Evolutionary conservation across 1,140 invertebrate species (phyloP).

Genomic region (Macrosteles quadrilineatus): DNA sequence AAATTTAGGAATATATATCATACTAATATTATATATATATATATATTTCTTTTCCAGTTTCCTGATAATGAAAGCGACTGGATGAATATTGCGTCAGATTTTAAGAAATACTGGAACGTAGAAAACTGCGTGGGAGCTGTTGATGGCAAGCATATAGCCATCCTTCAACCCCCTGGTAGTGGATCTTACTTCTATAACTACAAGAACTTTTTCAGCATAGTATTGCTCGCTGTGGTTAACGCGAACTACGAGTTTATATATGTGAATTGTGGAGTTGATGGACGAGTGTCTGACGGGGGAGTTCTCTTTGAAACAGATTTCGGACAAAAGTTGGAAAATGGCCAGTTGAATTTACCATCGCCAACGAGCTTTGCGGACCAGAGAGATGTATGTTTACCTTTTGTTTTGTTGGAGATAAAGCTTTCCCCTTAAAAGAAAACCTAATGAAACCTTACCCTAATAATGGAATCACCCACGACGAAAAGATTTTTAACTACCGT

Average conservation of each 20-base stretch:
- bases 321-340: conserved; percentile 37
- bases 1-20: no score
- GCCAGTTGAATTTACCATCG: conserved; percentile 35
- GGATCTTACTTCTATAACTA: conserved; percentile 53
- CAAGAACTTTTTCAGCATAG: conserved; percentile 46
- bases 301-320: conserved; percentile 45
- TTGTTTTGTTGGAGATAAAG: conserved; percentile 50
- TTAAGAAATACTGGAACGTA: conserved; percentile 37
- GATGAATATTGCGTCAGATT: conserved; percentile 17
- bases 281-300: conserved; percentile 47
- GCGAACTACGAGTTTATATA: conserved; percentile 38
- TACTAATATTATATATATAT: background rate
- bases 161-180: conserved; percentile 19
- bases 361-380: background rate
- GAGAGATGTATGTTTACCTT: conserved; percentile 29
- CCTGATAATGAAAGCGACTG: conserved; percentile 20
- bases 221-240: conserved; percentile 38
- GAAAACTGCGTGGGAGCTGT: conserved; percentile 45
- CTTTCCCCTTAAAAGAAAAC: conserved; percentile 46
- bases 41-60: conserved; percentile 23
- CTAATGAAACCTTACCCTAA: conserved; percentile 41
- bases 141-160: conserved; percentile 50
- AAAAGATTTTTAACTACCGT: conserved; percentile 53
- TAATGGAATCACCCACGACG: conserved; percentile 36
- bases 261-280: conserved; percentile 34